A percentile compares a stretch with the other conserved stretches of the same genome.
Evolutionary conservation across 2,797 vertebrate species (phyloP).

Genomic region (Aphelocoma californica): DNA sequence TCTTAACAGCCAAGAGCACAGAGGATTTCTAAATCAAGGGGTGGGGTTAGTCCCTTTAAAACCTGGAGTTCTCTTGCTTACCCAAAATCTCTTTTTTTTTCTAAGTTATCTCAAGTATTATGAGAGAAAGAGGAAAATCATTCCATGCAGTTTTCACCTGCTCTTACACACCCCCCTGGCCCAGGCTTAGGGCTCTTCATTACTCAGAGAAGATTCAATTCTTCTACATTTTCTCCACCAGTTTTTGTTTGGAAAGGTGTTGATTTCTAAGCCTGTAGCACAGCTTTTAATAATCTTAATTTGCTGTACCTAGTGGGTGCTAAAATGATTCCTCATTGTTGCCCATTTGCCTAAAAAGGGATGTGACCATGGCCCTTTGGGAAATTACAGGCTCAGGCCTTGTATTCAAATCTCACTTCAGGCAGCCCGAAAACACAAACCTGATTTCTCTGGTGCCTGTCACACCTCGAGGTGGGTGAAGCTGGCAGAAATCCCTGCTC

Average conservation of each 20-base stretch:
- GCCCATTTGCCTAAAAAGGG: not conserved
- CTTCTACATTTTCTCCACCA: not conserved
- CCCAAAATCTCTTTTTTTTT: not conserved
- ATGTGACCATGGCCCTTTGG: not conserved
- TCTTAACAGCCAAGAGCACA: not conserved
- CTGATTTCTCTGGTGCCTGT: not conserved
- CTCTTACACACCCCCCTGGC: not conserved
- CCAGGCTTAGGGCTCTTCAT: not conserved
- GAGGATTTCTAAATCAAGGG: constrained; percentile 28
- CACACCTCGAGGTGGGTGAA: not conserved
- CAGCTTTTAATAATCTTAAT: not conserved
- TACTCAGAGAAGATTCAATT: not conserved
- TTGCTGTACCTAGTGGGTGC: not conserved
- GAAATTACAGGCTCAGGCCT: not conserved
- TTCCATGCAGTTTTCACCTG: not conserved
- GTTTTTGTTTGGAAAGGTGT: not conserved
- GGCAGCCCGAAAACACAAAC: not conserved
- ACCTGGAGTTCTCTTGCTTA: not conserved
- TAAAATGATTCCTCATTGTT: not conserved
- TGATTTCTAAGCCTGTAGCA: not conserved
- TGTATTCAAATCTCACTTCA: not conserved
- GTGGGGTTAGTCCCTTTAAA: constrained; percentile 29
- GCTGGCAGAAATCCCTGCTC: not conserved
- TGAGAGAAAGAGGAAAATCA: not conserved
- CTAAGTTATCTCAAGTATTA: not conserved